Base-by-base conservation (phyloP, 37 sponge, comb jelly and placozoan genomes). In the Diacarnus erythraeanus region DNA sequence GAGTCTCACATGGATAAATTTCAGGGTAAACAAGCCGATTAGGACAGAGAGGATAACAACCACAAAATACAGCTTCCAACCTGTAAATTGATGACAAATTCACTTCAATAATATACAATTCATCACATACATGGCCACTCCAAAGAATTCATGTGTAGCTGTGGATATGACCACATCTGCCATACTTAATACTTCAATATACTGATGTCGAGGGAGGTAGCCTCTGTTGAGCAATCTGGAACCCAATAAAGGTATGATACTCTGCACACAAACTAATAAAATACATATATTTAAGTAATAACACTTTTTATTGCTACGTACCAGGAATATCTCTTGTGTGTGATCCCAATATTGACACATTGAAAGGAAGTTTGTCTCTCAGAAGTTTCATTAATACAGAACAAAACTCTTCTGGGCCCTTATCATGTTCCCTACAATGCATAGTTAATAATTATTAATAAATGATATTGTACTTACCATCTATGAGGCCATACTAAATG, bases 401-500 rank as follows among this genome's bases (percentile, higher is more conserved):
- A 70, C 81, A 87, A 42, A 96, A 92, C 31, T 84, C 87, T 34
- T 84, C 93, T n/a, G 97, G 97, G 10, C 84, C 81, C 60, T 96
- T 96, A 42, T 96, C 97, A 76, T 96, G 97, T 43, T 96, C 97
- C 97, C 97, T 93, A 57, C 69, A 54, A 9, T 74, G 39, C 12
- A 12, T 36, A 61, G n/a, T n/a, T 77, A 23, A 38, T 37, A 35
- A 33, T 64, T 42, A 41, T 0, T 75, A 30, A 42, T 5, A 61
- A 20, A 64, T 2, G 12, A 57, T 30, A 18, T 69, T 5, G 25
- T 43, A 0, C 70, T 20, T 86, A 90, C 94, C 94, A 94, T 80
- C 94, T 58, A 72, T 96, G 97, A 17, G 97, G 97, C 97, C 97
- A 96, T 3, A 96, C 64, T 42, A 96, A 90, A 69, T 96, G 97